These are phyloP conservation scores for Paratrypauchen microcephalus DNA, from an alignment of 2,797 vertebrate species.

Conservation along the genomic window DNA sequence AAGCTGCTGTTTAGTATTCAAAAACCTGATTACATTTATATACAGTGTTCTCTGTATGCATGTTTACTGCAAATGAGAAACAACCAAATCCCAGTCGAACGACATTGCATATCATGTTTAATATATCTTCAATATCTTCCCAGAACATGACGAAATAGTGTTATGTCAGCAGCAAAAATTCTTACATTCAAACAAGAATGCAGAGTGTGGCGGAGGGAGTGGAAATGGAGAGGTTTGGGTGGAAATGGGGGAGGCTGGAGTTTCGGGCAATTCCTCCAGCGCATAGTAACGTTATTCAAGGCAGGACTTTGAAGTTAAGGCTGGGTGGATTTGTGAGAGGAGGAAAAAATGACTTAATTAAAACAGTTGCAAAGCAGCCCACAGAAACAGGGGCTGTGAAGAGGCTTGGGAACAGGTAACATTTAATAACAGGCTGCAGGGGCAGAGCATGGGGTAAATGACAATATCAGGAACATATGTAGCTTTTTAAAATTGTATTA, in stretches of 20 bases:
- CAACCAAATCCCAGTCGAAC: conserved; percentile 5
- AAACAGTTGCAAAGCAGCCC: conserved; percentile 68
- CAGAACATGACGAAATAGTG: conserved; percentile 50
- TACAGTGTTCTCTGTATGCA: neutral
- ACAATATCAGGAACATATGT: neutral
- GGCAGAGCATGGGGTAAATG: conserved; percentile 42
- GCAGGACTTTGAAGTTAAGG: conserved; percentile 71
- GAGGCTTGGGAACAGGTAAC: conserved; percentile 70
- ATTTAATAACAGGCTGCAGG: conserved; percentile 60
- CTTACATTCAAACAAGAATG: conserved; percentile 53
- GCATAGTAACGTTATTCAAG: conserved; percentile 71
- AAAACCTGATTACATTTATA: neutral
- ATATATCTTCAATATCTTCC: conserved; percentile 26
- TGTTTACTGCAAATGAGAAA: conserved; percentile 8
- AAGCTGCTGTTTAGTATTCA: neutral
- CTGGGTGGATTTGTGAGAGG: conserved; percentile 66
- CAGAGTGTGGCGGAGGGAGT: conserved; percentile 35
- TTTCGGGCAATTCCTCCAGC: conserved; percentile 72
- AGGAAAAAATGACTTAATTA: conserved; percentile 70
- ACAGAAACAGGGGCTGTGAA: conserved; percentile 66
- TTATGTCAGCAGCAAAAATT: conserved; percentile 60
- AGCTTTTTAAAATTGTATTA: neutral
- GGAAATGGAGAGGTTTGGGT: conserved; percentile 8
- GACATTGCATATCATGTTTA: conserved; percentile 15
- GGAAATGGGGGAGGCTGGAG: conserved; percentile 23